phyloP scores from a whole-genome alignment of 1,140 invertebrate genomes.

The Scylla paramamosain region DNA sequence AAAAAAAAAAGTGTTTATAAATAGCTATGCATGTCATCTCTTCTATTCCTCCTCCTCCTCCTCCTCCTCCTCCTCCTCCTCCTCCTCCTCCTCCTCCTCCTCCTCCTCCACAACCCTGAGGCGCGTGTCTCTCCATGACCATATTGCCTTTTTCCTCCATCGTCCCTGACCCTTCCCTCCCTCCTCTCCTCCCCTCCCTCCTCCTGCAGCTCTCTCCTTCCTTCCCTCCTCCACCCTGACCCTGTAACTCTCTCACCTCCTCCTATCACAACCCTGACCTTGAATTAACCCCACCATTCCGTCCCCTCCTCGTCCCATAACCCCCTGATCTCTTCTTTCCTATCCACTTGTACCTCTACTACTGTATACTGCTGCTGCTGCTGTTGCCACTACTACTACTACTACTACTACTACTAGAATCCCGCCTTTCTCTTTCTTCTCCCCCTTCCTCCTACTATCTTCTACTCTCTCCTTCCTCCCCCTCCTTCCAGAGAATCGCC shows the following conservation, averaged over 20 bases:
- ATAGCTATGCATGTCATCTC: not conserved
- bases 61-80: slow-evolving; percentile 16
- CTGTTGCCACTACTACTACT: too few relatives aligned
- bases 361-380: too few relatives aligned
- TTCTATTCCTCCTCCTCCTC: not conserved
- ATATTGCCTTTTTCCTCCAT: not conserved
- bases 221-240: not conserved
- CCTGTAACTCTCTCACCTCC: not conserved
- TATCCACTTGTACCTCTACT: too few relatives aligned
- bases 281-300: not conserved
- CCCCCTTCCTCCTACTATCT: not conserved
- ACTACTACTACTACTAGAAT: too few relatives aligned
- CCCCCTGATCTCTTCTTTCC: too few relatives aligned
- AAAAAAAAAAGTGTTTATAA: not conserved
- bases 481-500: too few relatives aligned
- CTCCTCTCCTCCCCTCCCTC: not conserved
- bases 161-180: not conserved
- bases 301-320: not conserved
- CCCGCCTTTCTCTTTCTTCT: not conserved
- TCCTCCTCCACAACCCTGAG: slow-evolving; percentile 7
- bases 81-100: not conserved
- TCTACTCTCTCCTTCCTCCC: not conserved
- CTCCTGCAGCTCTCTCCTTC: not conserved
- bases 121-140: not conserved
- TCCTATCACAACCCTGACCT: not conserved